A percentile compares a stretch with the other conserved stretches of the same genome.
Conservation (phyloP, 2,888 invertebrate species). For the Apoda limacodes region DNA sequence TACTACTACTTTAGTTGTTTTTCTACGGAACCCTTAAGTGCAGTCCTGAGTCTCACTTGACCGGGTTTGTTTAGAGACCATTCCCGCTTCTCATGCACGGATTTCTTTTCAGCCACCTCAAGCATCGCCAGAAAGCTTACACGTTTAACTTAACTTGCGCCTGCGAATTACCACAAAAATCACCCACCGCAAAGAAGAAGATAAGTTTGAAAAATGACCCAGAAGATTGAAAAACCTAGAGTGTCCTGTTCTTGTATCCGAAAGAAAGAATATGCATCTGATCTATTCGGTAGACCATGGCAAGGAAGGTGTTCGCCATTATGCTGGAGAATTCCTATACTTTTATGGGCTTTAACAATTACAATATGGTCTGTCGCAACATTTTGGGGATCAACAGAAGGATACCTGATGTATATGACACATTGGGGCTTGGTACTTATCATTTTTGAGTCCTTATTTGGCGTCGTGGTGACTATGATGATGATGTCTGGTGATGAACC, state of each 20-base stretch:
- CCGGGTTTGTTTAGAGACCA: too few relatives aligned
- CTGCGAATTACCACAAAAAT: too few relatives aligned
- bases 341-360: constrained; percentile 40
- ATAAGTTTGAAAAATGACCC: too few relatives aligned
- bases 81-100: too few relatives aligned
- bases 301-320: constrained; percentile 38
- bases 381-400: constrained; percentile 53
- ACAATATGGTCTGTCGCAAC: constrained; percentile 37
- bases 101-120: too few relatives aligned
- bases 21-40: too few relatives aligned
- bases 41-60: too few relatives aligned
- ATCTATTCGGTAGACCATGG: constrained; percentile 41
- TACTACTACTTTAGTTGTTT: too few relatives aligned
- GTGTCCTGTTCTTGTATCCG: background rate
- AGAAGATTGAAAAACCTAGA: too few relatives aligned
- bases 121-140: too few relatives aligned
- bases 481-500: constrained; percentile 27
- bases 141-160: too few relatives aligned
- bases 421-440: constrained; percentile 64
- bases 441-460: constrained; percentile 43
- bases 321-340: constrained; percentile 50
- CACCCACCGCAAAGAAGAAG: too few relatives aligned
- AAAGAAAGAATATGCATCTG: constrained; percentile 15
- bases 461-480: constrained; percentile 40
- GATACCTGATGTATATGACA: constrained; percentile 67